Evolutionary conservation across 2,113 vertebrate species (phyloP), one percentile per base, ranked within the genome.

Genomic region (Paraplagusia blochii): DNA sequence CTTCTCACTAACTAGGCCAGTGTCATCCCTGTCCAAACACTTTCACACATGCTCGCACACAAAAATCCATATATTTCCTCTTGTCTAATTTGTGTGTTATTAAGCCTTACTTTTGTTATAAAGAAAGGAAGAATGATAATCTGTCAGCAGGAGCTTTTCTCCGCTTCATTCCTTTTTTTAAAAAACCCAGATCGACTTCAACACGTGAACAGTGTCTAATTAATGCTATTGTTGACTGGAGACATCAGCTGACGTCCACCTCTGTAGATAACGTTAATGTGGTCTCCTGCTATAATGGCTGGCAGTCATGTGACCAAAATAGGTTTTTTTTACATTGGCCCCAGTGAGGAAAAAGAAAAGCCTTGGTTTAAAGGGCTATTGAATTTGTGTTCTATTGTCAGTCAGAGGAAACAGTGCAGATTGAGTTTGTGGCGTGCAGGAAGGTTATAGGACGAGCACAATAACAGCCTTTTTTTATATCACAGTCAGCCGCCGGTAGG

Each of bases 391-490:
- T 66, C 79, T 60, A 79, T 88, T 88, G 82, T 90, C 68, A 43
- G 69, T 69, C 57, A 58, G 62, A 81, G 67, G 79, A 85, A 86
- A 76, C 80, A 58, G 46, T 57, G 40, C 44, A 84, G 86, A 90
- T 87, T 86, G 89, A 89, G 84, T 83, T 86, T 82, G 77, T 65
- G 55, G 52, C 60, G 72, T 68, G 82, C 68, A 63, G 76, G 77
- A 86, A 83, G 83, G 83, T 85, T 82, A 80, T 63, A 53, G 60
- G 68, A 55, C 67, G 56, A 72, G 53, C 51, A 74, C 69, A 79
- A 77, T 83, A 66, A 71, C n/a, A n/a, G n/a, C 69, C 60, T 75
- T 81, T 88, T 83, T 86, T 81, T 87, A 81, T 87, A 84, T 86
- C 74, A 63, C 75, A 66, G 50, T 59, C 66, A 66, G 80, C 62